Evolutionary conservation across 2,797 vertebrate genomes (phyloP).

Genomic region (Poecilia velifera): DNA sequence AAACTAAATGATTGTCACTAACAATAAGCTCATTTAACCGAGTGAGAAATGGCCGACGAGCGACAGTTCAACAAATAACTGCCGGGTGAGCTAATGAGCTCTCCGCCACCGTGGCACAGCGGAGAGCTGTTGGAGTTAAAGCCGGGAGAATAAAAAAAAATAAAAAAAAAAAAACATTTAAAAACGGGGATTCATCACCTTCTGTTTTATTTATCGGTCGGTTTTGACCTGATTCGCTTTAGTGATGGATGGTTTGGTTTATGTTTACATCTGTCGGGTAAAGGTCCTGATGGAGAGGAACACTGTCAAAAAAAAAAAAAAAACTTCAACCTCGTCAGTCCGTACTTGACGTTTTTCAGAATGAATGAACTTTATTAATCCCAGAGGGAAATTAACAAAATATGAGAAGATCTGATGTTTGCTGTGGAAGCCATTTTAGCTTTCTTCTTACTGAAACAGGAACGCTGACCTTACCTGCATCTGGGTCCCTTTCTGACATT

Average conservation of each 20-base stretch:
- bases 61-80: constrained; percentile 57
- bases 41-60: constrained; percentile 52
- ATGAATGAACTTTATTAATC: too few relatives aligned
- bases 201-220: constrained; percentile 16
- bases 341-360: not conserved
- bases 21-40: constrained; percentile 60
- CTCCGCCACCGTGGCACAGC: constrained; percentile 12
- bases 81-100: constrained; percentile 56
- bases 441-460: not conserved
- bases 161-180: constrained; percentile 5
- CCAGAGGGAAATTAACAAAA: too few relatives aligned
- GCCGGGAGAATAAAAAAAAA: constrained; percentile 7
- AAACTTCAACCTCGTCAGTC: not conserved
- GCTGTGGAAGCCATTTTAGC: not conserved
- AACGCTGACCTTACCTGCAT: not conserved
- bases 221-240: not conserved
- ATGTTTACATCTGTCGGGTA: not conserved
- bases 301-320: not conserved
- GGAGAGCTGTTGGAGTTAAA: constrained; percentile 17
- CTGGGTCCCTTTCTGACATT: not conserved
- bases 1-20: constrained; percentile 54
- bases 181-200: constrained; percentile 6
- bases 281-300: not conserved
- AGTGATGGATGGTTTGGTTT: not conserved
- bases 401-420: not conserved